Conservation (phyloP, 2,113 vertebrate species). For the Tiliqua scincoides region DNA sequence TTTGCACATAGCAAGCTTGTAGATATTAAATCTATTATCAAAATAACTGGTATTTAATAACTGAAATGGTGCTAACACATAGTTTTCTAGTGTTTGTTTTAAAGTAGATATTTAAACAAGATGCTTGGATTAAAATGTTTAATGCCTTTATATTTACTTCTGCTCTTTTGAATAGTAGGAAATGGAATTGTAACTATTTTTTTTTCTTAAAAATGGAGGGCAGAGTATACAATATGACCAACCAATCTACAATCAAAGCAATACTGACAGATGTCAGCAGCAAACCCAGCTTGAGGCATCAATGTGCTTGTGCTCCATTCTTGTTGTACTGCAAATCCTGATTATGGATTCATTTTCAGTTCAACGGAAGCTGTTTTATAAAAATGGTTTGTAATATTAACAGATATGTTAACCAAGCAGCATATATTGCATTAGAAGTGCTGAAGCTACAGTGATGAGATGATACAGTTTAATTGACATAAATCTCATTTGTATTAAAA, state of each 20-base stretch:
- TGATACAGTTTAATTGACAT: background rate
- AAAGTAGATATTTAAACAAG: background rate
- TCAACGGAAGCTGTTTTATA: slow-evolving; percentile 51
- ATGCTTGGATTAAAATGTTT: rapidly evolving
- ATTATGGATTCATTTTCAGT: slow-evolving; percentile 50
- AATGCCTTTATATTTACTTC: background rate
- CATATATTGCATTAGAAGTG: background rate
- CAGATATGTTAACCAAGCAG: slow-evolving; percentile 29
- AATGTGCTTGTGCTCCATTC: slow-evolving; percentile 27
- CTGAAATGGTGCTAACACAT: background rate
- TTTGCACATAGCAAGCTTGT: background rate
- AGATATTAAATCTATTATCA: background rate
- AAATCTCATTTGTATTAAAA: rapidly evolving
- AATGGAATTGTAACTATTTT: background rate
- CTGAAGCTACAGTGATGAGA: background rate
- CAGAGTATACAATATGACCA: slow-evolving; percentile 34
- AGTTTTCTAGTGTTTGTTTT: background rate
- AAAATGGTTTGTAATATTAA: slow-evolving; percentile 37
- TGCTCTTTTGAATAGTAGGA: slow-evolving; percentile 25
- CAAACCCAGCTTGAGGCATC: slow-evolving; percentile 44
- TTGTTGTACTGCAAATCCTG: slow-evolving; percentile 46
- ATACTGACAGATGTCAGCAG: background rate
- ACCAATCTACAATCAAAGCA: slow-evolving; percentile 21
- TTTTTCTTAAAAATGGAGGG: slow-evolving; percentile 28
- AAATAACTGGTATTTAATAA: background rate